Evolutionary conservation across 2,797 vertebrate species (phyloP), one percentile per base, ranked within the genome.

Genomic region (Huso huso): DNA sequence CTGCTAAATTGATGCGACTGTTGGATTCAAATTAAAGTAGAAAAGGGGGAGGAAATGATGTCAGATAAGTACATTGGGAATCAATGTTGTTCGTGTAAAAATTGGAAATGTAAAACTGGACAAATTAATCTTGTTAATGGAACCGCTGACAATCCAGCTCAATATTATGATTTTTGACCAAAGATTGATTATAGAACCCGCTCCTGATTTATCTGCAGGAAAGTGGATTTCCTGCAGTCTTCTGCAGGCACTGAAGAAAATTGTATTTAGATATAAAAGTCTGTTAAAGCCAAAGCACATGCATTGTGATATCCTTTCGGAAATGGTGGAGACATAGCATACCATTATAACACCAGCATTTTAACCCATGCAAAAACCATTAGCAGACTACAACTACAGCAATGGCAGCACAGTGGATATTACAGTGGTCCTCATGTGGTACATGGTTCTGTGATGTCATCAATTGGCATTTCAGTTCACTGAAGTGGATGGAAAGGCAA

Each of bases 91-190:
- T 87, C 84, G 89, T 89, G 85, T 89, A 85, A 80, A 89, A 84
- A 87, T 80, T 89, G 86, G 86, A 86, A 90, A 90, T 87, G 84
- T 87, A 86, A 87, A 89, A 88, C 75, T 77, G 82, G 83, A 87
- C 76, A 83, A 88, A 91, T 92, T 84, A 90, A 91, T 92, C 89
- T 90, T 82, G 78, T 81, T 91, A 90, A 91, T 91, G 85, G 87
- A 79, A 86, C 71, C 74, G 83, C 79, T 89, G 90, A 89, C 89
- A 90, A 84, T 78, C 81, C 78, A 79, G 85, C 86, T 90, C 87
- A 88, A 89, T 90, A 90, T 90, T 90, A 87, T 86, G 82, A 87
- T 88, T 92, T 87, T 82, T 68, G 86, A 86, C 82, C 73, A 83
- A 88, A 88, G 90, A 91, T 90, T 89, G 86, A 92, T 91, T 87